These are phyloP conservation scores for Lapara coniferarum DNA, from an alignment of 2,888 invertebrate species.

Conservation along the genomic window DNA sequence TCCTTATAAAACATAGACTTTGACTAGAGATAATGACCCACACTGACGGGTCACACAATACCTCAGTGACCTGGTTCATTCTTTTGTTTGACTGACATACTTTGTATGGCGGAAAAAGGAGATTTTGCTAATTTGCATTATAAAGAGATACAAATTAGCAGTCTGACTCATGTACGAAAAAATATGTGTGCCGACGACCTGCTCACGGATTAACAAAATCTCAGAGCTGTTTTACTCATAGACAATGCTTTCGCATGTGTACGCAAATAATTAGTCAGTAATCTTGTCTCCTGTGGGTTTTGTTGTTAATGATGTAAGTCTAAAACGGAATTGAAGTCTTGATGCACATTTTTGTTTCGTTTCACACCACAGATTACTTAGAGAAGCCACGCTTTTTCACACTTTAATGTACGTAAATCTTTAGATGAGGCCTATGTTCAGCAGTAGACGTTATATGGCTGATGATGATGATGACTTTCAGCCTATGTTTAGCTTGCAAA, in stretches of 20 bases:
- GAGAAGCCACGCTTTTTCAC: no score
- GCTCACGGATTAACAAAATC: neutral
- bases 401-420: no score
- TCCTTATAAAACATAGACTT: neutral
- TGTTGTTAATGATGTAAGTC: no score
- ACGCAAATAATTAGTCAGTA: neutral
- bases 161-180: conserved; percentile 39
- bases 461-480: no score
- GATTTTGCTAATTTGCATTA: conserved; percentile 48
- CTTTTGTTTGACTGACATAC: conserved; percentile 48
- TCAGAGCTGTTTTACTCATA: neutral
- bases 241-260: neutral
- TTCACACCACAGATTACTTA: no score
- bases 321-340: no score
- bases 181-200: conserved; percentile 48
- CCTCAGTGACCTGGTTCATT: conserved; percentile 33
- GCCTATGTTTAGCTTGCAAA: no score
- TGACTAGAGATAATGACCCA: conserved; percentile 37
- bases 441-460: no score
- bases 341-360: no score
- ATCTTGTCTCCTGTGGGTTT: neutral
- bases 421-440: no score
- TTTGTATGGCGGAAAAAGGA: conserved; percentile 41
- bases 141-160: conserved; percentile 47
- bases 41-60: conserved; percentile 26